Evolutionary conservation across 2,888 invertebrate species (phyloP).

Genomic region (Hyppa rectilinea): DNA sequence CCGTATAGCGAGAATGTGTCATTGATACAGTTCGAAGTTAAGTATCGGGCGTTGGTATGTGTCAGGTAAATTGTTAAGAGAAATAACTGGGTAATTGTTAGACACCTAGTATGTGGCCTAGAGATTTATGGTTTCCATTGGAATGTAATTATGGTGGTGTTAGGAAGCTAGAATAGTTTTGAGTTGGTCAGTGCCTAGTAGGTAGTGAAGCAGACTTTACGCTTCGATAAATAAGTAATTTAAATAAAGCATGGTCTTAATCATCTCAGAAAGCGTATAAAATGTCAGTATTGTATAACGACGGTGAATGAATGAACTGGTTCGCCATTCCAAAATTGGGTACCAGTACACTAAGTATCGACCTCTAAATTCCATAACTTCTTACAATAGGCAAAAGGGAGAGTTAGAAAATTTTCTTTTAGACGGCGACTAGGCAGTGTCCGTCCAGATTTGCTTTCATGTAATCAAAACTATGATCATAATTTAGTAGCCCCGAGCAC

Average conservation of each 20-base stretch:
- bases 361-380: neutral
- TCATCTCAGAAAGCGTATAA: conserved; percentile 50
- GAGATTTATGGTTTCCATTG: conserved; percentile 13
- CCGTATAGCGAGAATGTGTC: conserved; percentile 57
- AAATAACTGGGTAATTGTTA: conserved; percentile 27
- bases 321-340: neutral
- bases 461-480: neutral
- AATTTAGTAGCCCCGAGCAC: neutral
- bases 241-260: conserved; percentile 21
- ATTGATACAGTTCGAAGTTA: conserved; percentile 32
- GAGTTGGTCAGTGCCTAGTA: neutral
- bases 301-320: neutral
- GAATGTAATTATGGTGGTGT: conserved; percentile 27
- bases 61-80: conserved; percentile 4
- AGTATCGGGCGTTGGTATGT: conserved; percentile 2
- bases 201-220: neutral
- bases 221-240: neutral
- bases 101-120: conserved; percentile 22
- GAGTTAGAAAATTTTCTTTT: too few species aligned
- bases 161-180: conserved; percentile 3
- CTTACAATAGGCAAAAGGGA: neutral
- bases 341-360: neutral
- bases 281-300: conserved; percentile 33
- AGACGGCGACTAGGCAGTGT: too few species aligned
- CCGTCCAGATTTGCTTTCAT: neutral